phyloP scores from a whole-genome alignment of 2,888 invertebrate species.

The Enchytraeus crypticus region DNA sequence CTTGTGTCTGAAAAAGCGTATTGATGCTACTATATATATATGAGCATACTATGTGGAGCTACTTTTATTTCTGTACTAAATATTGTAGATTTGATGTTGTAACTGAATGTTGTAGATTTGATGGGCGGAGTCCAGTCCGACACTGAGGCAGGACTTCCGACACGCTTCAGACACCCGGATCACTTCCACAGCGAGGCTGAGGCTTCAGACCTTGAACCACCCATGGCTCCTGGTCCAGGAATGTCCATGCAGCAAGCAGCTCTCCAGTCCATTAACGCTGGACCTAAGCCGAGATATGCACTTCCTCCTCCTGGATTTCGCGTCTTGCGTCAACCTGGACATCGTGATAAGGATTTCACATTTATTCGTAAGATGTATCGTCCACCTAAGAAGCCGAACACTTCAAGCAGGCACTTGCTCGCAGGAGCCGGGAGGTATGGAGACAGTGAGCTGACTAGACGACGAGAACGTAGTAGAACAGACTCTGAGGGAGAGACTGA shows the following conservation, averaged over 20 bases:
- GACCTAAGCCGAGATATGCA: not conserved
- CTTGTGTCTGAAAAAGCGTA: too few relatives aligned
- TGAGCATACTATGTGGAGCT: too few relatives aligned
- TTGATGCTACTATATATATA: too few relatives aligned
- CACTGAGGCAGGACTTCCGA: not conserved
- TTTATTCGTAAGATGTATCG: constrained; percentile 23
- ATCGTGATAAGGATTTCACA: constrained; percentile 15
- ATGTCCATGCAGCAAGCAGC: constrained; percentile 22
- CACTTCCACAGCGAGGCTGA: constrained; percentile 26
- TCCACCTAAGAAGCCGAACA: constrained; percentile 2
- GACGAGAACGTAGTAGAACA: constrained; percentile 16
- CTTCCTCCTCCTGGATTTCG: not conserved
- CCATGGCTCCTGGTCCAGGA: constrained; percentile 12
- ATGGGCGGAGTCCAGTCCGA: not conserved
- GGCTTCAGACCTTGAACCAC: constrained; percentile 17
- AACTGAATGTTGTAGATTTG: not conserved
- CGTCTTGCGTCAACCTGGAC: constrained; percentile 4
- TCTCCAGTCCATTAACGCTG: constrained; percentile 15
- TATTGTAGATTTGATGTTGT: too few relatives aligned
- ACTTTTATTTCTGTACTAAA: too few relatives aligned
- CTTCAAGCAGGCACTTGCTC: constrained; percentile 2
- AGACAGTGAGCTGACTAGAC: constrained; percentile 20
- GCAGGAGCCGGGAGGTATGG: constrained; percentile 21
- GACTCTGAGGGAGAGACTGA: constrained; percentile 26
- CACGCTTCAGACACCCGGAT: not conserved